Evolutionary conservation across 2,797 vertebrate genomes (phyloP).

Genomic region (Notoglanidium macrostoma): DNA sequence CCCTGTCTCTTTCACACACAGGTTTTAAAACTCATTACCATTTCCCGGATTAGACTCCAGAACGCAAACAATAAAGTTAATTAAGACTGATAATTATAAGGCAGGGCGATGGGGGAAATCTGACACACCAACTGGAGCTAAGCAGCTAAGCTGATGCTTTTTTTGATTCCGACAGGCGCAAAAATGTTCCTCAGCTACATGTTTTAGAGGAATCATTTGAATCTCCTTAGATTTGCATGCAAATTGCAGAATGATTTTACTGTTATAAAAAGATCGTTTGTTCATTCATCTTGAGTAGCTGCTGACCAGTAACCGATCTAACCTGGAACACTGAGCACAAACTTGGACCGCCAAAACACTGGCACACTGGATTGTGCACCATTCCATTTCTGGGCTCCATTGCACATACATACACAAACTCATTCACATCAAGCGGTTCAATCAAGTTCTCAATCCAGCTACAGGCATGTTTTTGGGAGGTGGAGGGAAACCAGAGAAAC

Average conservation of each 20-base stretch:
- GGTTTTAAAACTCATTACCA: constrained; percentile 66
- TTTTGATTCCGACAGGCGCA: constrained; percentile 21
- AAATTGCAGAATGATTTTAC: not conserved
- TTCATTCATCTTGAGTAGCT: not conserved
- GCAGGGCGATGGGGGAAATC: constrained; percentile 43
- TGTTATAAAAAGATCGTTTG: not conserved
- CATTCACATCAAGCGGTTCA: not conserved
- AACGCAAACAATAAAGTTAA: constrained; percentile 65
- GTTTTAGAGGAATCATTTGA: not conserved
- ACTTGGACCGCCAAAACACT: not conserved
- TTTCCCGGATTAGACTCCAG: constrained; percentile 61
- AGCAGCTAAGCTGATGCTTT: constrained; percentile 37
- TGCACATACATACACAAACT: not conserved
- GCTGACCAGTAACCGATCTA: not conserved
- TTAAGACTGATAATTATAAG: constrained; percentile 63
- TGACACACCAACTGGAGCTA: constrained; percentile 40
- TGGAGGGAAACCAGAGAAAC: not conserved
- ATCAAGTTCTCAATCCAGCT: not conserved
- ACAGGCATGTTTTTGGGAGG: not conserved
- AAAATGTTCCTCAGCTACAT: constrained; percentile 5
- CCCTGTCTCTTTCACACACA: constrained; percentile 32
- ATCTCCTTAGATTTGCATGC: not conserved
- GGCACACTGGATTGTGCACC: not conserved
- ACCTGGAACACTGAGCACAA: not conserved
- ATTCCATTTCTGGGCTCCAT: not conserved